Conservation (phyloP, 2,888 invertebrate species). For the Blastobasis lacticolella region DNA sequence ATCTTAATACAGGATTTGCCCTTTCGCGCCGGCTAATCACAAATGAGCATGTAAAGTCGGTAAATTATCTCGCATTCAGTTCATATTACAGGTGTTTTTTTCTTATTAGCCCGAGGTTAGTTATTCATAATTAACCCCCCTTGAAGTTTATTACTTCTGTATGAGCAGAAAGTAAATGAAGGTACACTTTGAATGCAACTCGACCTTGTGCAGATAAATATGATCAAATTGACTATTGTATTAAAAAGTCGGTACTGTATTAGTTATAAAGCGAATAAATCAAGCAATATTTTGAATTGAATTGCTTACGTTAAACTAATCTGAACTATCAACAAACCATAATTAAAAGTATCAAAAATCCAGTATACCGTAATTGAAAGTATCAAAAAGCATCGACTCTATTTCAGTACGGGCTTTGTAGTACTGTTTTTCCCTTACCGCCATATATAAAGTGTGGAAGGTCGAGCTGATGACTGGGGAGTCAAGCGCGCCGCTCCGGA, state of each 20-base stretch:
- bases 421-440: conserved; percentile 43
- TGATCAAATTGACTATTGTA: conserved; percentile 23
- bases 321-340: too few relatives aligned
- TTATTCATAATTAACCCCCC: conserved; percentile 74
- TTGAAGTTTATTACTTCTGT: conserved; percentile 70
- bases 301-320: too few relatives aligned
- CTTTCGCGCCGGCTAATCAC: conserved; percentile 74
- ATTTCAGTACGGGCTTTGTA: conserved; percentile 15
- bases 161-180: conserved; percentile 50
- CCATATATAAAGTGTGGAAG: conserved; percentile 67
- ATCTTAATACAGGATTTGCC: conserved; percentile 75
- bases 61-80: conserved; percentile 72
- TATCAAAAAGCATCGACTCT: background rate
- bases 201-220: conserved; percentile 25
- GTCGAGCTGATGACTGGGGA: conserved; percentile 57
- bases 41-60: conserved; percentile 73
- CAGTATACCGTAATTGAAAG: too few relatives aligned
- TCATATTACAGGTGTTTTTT: conserved; percentile 62
- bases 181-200: conserved; percentile 40
- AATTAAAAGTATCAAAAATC: too few relatives aligned
- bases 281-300: too few relatives aligned
- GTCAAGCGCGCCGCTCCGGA: conserved; percentile 53
- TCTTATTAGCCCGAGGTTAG: conserved; percentile 52
- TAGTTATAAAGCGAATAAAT: too few relatives aligned
- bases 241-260: conserved; percentile 16